These are phyloP conservation scores for Ophion slaviceki DNA, from an alignment of 2,888 invertebrate species.

Conservation along the genomic window DNA sequence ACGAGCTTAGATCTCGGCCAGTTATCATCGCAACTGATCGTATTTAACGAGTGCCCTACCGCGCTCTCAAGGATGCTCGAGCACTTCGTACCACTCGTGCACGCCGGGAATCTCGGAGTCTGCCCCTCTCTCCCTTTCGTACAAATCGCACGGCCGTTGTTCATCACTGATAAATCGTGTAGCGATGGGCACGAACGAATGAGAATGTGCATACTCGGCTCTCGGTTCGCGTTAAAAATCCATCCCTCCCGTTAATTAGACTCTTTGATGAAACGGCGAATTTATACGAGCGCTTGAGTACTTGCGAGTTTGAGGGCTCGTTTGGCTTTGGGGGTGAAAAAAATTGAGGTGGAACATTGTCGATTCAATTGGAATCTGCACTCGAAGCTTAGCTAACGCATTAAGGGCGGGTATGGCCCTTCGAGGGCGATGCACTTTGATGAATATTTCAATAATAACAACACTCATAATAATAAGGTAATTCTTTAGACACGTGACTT, in stretches of 20 bases:
- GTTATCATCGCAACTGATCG: neutral
- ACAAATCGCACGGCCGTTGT: conserved; percentile 7
- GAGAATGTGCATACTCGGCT: neutral
- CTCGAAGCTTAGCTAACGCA: neutral
- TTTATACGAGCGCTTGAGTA: too few relatives aligned
- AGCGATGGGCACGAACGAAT: conserved; percentile 18
- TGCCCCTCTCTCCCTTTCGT: neutral
- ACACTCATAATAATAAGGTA: too few relatives aligned
- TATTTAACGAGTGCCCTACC: neutral
- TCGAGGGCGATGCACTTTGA: too few relatives aligned
- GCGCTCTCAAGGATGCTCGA: conserved; percentile 22
- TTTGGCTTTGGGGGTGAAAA: conserved; percentile 3
- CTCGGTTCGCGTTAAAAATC: neutral
- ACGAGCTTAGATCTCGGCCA: too few relatives aligned
- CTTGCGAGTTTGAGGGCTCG: neutral
- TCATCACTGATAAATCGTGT: conserved; percentile 26
- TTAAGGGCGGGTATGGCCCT: too few relatives aligned
- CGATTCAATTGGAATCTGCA: neutral
- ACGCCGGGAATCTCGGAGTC: neutral
- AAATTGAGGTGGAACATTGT: neutral
- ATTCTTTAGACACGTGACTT: too few relatives aligned
- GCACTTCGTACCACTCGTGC: neutral
- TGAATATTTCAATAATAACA: too few relatives aligned
- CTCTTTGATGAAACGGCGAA: conserved; percentile 18
- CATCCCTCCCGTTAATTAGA: conserved; percentile 20